Conservation (phyloP, 2,797 vertebrate genomes). For the Eurystomus glaucurus region DNA sequence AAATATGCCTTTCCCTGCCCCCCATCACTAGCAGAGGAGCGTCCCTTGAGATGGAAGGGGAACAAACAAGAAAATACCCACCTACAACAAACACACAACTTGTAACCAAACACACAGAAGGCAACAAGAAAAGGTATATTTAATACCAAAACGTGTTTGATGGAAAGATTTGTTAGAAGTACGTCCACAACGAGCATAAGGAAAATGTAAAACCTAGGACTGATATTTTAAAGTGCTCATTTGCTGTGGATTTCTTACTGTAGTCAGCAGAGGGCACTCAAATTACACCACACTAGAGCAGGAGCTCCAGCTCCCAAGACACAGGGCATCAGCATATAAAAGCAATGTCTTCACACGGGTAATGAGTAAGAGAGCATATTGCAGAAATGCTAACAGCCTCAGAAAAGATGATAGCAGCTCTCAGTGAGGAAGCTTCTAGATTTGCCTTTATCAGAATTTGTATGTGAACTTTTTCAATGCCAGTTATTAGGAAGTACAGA, state of each 20-base stretch:
- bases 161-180: background rate
- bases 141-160: background rate
- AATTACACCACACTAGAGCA: background rate
- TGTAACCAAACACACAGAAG: background rate
- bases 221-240: conserved; percentile 24
- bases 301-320: background rate
- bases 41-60: background rate
- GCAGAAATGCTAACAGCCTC: background rate
- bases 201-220: background rate
- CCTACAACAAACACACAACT: background rate
- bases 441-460: background rate
- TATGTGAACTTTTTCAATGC: background rate
- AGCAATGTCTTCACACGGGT: background rate
- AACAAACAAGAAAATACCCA: background rate
- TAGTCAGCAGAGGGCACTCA: conserved; percentile 63
- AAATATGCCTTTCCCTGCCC: rapidly evolving
- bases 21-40: background rate
- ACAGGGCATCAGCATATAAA: background rate
- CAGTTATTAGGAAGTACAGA: background rate
- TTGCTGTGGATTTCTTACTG: background rate
- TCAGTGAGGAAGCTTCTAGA: background rate
- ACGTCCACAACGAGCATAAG: background rate
- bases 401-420: background rate
- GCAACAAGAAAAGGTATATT: background rate
- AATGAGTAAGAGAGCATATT: background rate